These are phyloP conservation scores for Thumatha senex DNA, from an alignment of 2,888 invertebrate species.

Conservation along the genomic window DNA sequence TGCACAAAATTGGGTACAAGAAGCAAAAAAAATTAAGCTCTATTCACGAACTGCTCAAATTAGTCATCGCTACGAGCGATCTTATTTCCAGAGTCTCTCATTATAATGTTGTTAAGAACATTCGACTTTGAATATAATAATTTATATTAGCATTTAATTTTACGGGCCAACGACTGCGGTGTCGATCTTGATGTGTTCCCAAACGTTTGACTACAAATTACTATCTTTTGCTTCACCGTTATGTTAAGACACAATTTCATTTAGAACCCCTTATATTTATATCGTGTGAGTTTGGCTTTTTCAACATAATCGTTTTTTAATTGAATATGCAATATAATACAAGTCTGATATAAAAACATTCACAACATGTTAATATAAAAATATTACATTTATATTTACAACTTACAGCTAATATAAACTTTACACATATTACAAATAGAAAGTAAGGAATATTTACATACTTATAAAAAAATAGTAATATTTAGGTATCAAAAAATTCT, in stretches of 20 bases:
- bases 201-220: conserved; percentile 53
- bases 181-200: conserved; percentile 58
- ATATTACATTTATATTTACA: no score
- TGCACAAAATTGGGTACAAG: conserved; percentile 47
- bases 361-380: no score
- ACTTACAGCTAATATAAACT: no score
- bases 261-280: conserved; percentile 21
- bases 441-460: no score
- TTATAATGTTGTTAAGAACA: conserved; percentile 77
- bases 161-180: conserved; percentile 66
- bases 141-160: conserved; percentile 82
- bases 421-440: no score
- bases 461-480: no score
- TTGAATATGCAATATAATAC: conserved; percentile 19
- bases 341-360: conserved; percentile 15
- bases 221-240: conserved; percentile 47
- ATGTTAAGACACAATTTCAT: conserved; percentile 28
- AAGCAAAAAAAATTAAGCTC: conserved; percentile 43
- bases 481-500: no score
- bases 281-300: conserved; percentile 27
- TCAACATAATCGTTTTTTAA: conserved; percentile 37
- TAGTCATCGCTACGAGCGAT: conserved; percentile 74
- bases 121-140: conserved; percentile 71
- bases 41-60: conserved; percentile 60
- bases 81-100: conserved; percentile 67